Conservation (phyloP, 2,113 vertebrate species). For the Mirza zaza region DNA sequence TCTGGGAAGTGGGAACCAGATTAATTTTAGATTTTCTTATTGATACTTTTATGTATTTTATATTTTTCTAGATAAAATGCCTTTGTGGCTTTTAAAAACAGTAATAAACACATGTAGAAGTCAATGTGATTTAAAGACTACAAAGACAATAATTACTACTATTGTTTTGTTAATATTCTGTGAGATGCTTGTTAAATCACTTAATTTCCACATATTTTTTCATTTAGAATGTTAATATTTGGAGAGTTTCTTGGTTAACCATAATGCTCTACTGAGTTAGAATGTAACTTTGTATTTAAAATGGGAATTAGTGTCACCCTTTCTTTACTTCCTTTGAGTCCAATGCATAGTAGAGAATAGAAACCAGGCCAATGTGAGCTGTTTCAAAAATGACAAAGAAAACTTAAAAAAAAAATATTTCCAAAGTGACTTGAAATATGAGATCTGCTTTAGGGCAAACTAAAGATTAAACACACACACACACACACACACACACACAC, state of each 20-base stretch:
- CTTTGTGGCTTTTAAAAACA: not conserved
- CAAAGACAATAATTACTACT: not conserved
- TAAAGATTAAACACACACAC: not conserved
- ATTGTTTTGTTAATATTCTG: not conserved
- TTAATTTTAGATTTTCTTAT: not conserved
- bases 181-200: not conserved
- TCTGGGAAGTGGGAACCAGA: not conserved
- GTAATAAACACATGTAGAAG: not conserved
- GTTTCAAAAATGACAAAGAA: not conserved
- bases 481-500: not conserved
- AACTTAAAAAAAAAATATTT: not conserved
- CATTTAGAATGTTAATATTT: not conserved
- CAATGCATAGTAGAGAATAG: not conserved
- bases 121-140: not conserved
- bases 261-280: not conserved
- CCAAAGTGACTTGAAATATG: not conserved
- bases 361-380: not conserved
- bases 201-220: not conserved
- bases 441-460: not conserved
- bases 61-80: not conserved
- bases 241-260: not conserved
- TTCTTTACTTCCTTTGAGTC: not conserved
- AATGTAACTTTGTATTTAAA: not conserved
- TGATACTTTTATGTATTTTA: not conserved
- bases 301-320: not conserved